These are phyloP conservation scores for Pachydiplax longipennis DNA, from an alignment of 2,888 invertebrate genomes.

Conservation along the genomic window DNA sequence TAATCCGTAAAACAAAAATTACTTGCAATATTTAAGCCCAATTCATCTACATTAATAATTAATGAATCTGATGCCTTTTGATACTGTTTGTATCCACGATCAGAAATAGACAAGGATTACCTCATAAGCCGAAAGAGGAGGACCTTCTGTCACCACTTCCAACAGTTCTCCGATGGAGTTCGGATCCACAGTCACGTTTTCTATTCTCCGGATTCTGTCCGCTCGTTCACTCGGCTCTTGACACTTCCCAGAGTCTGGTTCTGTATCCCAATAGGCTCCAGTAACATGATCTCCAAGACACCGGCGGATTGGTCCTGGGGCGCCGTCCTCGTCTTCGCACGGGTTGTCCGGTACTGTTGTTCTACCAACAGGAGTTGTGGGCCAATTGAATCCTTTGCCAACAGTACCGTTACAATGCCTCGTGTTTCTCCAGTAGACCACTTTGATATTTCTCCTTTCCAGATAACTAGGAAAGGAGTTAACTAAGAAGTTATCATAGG, in stretches of 20 bases:
- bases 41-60: no score
- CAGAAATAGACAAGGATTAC: background rate
- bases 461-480: no score
- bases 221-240: background rate
- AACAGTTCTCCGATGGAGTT: background rate
- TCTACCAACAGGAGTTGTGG: background rate
- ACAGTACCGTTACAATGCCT: slow-evolving; percentile 23
- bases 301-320: background rate
- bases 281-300: slow-evolving; percentile 47
- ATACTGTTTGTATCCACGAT: no score
- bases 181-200: background rate
- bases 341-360: background rate
- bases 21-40: no score
- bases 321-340: slow-evolving; percentile 32
- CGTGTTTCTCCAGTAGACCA: slow-evolving; percentile 44
- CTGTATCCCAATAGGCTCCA: slow-evolving; percentile 47
- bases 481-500: no score
- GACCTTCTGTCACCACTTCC: background rate
- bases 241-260: background rate
- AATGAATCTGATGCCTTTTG: no score
- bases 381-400: background rate
- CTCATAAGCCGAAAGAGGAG: background rate
- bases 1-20: no score
- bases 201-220: background rate
- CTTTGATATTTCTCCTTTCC: background rate